phyloP scores from a whole-genome alignment of 2,888 invertebrate genomes.

The Petrolisthes cinctipes region DNA sequence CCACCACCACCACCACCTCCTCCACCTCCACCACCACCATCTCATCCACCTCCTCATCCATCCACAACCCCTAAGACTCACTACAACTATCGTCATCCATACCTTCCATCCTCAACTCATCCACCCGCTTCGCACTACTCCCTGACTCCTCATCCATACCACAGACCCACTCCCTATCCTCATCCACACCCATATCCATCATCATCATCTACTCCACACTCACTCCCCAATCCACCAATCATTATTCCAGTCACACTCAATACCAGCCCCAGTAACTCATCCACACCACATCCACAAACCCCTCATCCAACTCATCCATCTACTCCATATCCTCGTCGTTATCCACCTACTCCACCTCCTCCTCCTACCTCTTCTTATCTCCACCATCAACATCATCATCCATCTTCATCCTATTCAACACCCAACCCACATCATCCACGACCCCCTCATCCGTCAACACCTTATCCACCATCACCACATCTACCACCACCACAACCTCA shows the following conservation, averaged over 20 bases:
- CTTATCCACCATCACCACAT: background rate
- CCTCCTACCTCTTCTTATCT: conserved; percentile 14
- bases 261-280: background rate
- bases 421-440: background rate
- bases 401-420: conserved; percentile 8
- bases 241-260: background rate
- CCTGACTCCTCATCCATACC: background rate
- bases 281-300: background rate
- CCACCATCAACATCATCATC: background rate
- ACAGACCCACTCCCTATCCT: conserved; percentile 8
- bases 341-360: conserved; percentile 10
- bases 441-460: background rate
- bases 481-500: background rate
- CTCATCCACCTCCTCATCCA: background rate
- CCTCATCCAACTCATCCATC: conserved; percentile 17
- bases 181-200: background rate
- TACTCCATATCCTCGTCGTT: background rate
- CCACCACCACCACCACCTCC: background rate
- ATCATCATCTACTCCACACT: conserved; percentile 10
- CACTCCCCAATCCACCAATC: background rate
- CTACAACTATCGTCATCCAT: conserved; percentile 33
- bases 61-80: background rate
- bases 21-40: background rate
- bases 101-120: conserved; percentile 19
- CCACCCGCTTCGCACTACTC: background rate